Evolutionary conservation across 2,888 invertebrate genomes (phyloP), one percentile per base, ranked within the genome.

Genomic region (Dusona sp.): DNA sequence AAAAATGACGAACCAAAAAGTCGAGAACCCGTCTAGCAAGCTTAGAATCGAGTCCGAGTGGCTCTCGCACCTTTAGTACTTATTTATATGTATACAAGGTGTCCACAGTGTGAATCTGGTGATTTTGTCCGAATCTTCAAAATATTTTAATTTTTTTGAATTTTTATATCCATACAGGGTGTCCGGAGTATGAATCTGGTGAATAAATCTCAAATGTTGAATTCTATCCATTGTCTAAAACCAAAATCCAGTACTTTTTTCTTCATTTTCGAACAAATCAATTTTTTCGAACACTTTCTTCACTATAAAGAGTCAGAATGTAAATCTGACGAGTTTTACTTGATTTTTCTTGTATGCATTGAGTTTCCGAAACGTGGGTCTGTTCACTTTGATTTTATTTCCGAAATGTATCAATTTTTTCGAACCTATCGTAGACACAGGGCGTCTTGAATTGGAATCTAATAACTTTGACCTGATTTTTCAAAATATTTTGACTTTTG

Each of bases 11-110:
- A 75, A 72, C 74, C 38, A 87, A 85, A 85, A 84, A 81, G 81
- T 74, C 70, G 81, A 85, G 81, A 89, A 89, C 89, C 86, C 86
- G 89, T 89, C 85, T 85, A 85, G 85, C 89, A 81, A 78, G 87
- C 80, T 88, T 83, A 83, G 83, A 83, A 88, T 79, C 81, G 81
- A 68, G 79, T 83, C 73, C 79, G 84, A 79, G 73, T 48, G 33
- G 38, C 75, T 51, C 84, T 67, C 64, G 79, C 74, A 85, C 84
- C 75, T 83, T 83, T 54, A n/a, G 73, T 48, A 48, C 48, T 33
- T 45, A 3, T 72, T 29, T 73, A 36, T 64, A 36, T 64, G 45
- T 33, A 73, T 73, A 57, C 61, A 25, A 45, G 70, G 42, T 77
- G 25, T 77, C 73, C n/a, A 19, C 9, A 70, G 22, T 16, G 16